Base-by-base conservation (phyloP, 53 echinoderm and acorn worm species). In the Zoroaster sp. region DNA sequence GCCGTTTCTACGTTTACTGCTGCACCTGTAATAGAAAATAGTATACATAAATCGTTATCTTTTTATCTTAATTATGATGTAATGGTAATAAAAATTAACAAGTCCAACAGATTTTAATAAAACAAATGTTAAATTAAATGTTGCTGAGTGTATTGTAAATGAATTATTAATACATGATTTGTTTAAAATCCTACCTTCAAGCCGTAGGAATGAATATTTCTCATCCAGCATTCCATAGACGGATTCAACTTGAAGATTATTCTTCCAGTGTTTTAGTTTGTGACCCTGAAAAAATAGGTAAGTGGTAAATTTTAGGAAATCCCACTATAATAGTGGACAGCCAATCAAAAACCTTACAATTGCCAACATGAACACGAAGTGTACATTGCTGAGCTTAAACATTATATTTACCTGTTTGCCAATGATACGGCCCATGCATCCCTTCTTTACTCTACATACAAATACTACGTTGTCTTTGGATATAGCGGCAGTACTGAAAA, bases 341-440 rank as follows among this genome's bases (percentile, higher is more conserved):
- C n/a, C n/a, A n/a, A n/a, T n/a, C n/a, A n/a, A n/a, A n/a, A n/a
- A n/a, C n/a, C n/a, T n/a, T n/a, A n/a, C n/a, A n/a, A n/a, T n/a
- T n/a, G n/a, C n/a, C n/a, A n/a, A n/a, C n/a, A n/a, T n/a, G n/a
- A n/a, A n/a, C n/a, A n/a, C n/a, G n/a, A n/a, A n/a, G n/a, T n/a
- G n/a, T n/a, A n/a, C n/a, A n/a, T n/a, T n/a, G n/a, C n/a, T n/a
- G n/a, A n/a, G n/a, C n/a, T 59, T 54, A 2, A 59, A 59, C 7
- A 25, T 3, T 25, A 59, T 70, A 18, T 34, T 23, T 46, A 75
- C 75, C 75, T 32, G 25, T 75, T 75, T 75, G 21, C 75, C 75
- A 32, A 75, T 44, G 33, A 75, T 41, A 14, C 75, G 45, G 3
- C 75, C 75, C 75, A 75, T 75, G n/a, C 23, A 75, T 3, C 75